Conservation (phyloP, 2,797 vertebrate genomes). For the Hemitrygon akajei region DNA sequence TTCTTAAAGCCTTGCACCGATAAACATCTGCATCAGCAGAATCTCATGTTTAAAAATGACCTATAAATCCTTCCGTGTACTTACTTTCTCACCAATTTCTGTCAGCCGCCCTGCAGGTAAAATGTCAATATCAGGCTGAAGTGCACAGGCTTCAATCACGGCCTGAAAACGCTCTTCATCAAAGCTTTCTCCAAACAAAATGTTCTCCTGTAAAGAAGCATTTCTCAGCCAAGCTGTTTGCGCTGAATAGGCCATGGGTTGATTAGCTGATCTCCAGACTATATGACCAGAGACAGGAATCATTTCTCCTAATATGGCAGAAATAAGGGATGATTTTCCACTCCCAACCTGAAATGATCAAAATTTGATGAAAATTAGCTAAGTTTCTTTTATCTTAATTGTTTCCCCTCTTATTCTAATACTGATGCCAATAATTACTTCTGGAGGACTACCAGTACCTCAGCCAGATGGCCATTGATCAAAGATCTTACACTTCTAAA, state of each 20-base stretch:
- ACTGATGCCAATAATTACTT: background rate
- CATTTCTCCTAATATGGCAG: slow-evolving; percentile 36
- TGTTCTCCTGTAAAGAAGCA: slow-evolving; percentile 24
- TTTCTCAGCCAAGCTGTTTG: slow-evolving; percentile 22
- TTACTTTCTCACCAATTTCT: slow-evolving; percentile 35
- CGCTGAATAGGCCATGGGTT: slow-evolving; percentile 10
- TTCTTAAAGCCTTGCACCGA: too few relatives aligned
- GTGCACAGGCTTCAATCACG: slow-evolving; percentile 13
- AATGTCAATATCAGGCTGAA: slow-evolving; percentile 23
- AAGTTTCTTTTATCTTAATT: background rate
- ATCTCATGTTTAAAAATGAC: background rate
- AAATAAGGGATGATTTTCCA: slow-evolving; percentile 16
- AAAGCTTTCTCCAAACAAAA: slow-evolving; percentile 29
- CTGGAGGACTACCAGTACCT: background rate
- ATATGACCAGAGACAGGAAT: background rate
- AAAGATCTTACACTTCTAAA: background rate
- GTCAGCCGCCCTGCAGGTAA: slow-evolving; percentile 7
- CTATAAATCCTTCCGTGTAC: background rate
- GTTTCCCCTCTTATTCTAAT: background rate
- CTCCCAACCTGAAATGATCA: slow-evolving; percentile 22
- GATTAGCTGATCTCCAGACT: background rate
- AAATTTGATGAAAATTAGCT: background rate
- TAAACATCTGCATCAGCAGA: too few relatives aligned
- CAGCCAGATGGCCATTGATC: background rate
- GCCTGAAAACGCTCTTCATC: slow-evolving; percentile 20